Percentiles rank a stretch among this genome's conserved stretches.
Conservation (phyloP, 2,888 invertebrate genomes). For the Hyposoter didymator region DNA sequence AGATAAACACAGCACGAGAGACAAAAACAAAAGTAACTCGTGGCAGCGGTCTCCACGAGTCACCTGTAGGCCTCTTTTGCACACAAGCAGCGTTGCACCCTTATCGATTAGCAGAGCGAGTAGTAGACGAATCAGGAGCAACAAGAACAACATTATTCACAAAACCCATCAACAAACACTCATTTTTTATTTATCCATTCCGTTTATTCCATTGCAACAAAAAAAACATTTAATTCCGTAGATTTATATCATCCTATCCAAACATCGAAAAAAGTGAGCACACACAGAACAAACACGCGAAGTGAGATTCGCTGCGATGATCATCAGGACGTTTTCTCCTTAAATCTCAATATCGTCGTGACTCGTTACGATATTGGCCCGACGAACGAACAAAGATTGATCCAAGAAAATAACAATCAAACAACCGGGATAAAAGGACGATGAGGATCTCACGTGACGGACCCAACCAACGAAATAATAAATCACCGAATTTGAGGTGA, state of each 20-base stretch:
- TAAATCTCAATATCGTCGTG: slow-evolving; percentile 10
- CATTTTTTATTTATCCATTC: neutral
- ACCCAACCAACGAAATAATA: neutral
- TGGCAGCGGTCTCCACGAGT: slow-evolving; percentile 49
- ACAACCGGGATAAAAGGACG: neutral
- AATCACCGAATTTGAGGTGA: slow-evolving; percentile 25
- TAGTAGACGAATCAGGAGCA: slow-evolving; percentile 39
- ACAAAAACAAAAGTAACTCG: slow-evolving; percentile 57
- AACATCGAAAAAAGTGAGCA: neutral
- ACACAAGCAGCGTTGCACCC: slow-evolving; percentile 58
- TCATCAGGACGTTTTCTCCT: slow-evolving; percentile 23
- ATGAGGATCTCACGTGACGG: neutral
- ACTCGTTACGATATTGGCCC: neutral
- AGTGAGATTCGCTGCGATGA: slow-evolving; percentile 1
- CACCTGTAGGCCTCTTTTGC: slow-evolving; percentile 65
- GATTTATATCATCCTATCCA: slow-evolving; percentile 1
- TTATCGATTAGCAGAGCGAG: slow-evolving; percentile 61
- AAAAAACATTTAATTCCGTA: neutral
- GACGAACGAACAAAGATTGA: neutral
- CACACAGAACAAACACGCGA: slow-evolving; percentile 29
- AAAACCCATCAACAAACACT: slow-evolving; percentile 7
- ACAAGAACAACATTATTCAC: slow-evolving; percentile 48
- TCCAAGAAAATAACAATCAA: neutral
- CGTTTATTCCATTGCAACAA: neutral
- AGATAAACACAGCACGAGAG: slow-evolving; percentile 4